Base-by-base conservation (phyloP, 2,888 invertebrate species). In the Homarus gammarus region DNA sequence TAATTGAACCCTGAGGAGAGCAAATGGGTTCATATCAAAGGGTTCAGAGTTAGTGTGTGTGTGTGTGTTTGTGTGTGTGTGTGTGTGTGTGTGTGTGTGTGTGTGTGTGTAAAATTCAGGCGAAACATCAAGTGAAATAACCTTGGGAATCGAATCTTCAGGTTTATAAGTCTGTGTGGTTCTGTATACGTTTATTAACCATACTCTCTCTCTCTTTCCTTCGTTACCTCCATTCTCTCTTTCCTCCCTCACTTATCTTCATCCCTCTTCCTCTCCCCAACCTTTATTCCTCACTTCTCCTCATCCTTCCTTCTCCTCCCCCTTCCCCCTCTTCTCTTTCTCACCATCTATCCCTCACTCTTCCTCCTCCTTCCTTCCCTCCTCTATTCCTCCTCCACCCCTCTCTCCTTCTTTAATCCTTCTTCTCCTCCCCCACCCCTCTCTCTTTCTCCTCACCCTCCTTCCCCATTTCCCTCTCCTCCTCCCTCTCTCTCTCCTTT, bases 11-110 rank as follows among this genome's bases (percentile, higher is more conserved):
- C n/a, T n/a, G n/a, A n/a, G n/a, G n/a, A n/a, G n/a, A n/a, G n/a
- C n/a, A n/a, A n/a, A n/a, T n/a, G n/a, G n/a, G n/a, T n/a, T n/a
- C n/a, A n/a, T n/a, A n/a, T n/a, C n/a, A n/a, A n/a, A n/a, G n/a
- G n/a, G n/a, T n/a, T n/a, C n/a, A n/a, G n/a, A n/a, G n/a, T n/a
- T n/a, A n/a, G 73, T n/a, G n/a, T n/a, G n/a, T n/a, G n/a, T n/a
- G n/a, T n/a, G n/a, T n/a, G n/a, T n/a, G n/a, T 75, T 75, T 75
- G 75, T 75, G 75, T 75, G 75, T 75, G 75, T 75, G 75, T 75
- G 75, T 44, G 75, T 75, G 75, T 75, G 75, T 75, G 75, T 75
- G 75, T 75, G 75, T 75, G 75, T 75, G 75, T 75, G 75, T 44
- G 75, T 75, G 75, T 75, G 40, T 27, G 44, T 44, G 44, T 40